Evolutionary conservation across 1,140 invertebrate species (phyloP), one percentile per base, ranked within the genome.

Genomic region (Drosophila insularis): DNA sequence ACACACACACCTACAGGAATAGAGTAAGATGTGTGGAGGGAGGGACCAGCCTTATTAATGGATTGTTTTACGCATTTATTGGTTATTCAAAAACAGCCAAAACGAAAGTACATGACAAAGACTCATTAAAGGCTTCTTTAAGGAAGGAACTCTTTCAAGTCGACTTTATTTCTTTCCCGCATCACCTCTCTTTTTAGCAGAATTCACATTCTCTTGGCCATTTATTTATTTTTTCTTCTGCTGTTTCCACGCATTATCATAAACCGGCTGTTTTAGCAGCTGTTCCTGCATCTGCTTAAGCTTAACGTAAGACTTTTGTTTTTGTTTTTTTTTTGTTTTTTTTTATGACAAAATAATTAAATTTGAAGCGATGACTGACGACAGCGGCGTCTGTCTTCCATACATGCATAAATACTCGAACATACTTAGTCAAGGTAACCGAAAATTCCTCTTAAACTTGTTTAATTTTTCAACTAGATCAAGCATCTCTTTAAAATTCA

Each of bases 181-280:
- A n/a, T n/a, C n/a, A n/a, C 32, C 2, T 32, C 6, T 10, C 1
- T 17, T 10, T 23, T 11, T 35, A 2, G 3, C 31, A 13, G 55
- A 35, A 21, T 37, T 37, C 43, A 3, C 43, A 21, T 50, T 37
- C 55, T 58, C 31, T 58, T 58, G 17, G n/a, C 31, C 31, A 11
- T 32, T 8, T 56, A n/a, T n/a, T n/a, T n/a, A n/a, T 32, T 56
- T n/a, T 17, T 32, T 7, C 10, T 8, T 58, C 2, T 17, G 6
- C 27, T 27, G 27, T 11, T 35, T 14, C 27, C 43, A 50, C 43
- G 43, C 43, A 50, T 50, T 19, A 35, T 37, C 31, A 37, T 71
- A 78, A 78, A 81, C 78, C 78, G 81, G 71, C 74, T 74, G 75
- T 63, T 61, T 56, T 65, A 81, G 74, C 81, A 85, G 81, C 82